Percentiles rank a stretch among this genome's conserved stretches.
These are phyloP conservation scores for Pristionchus maxplancki DNA, from an alignment of 2,888 invertebrate species.

Conservation along the genomic window DNA sequence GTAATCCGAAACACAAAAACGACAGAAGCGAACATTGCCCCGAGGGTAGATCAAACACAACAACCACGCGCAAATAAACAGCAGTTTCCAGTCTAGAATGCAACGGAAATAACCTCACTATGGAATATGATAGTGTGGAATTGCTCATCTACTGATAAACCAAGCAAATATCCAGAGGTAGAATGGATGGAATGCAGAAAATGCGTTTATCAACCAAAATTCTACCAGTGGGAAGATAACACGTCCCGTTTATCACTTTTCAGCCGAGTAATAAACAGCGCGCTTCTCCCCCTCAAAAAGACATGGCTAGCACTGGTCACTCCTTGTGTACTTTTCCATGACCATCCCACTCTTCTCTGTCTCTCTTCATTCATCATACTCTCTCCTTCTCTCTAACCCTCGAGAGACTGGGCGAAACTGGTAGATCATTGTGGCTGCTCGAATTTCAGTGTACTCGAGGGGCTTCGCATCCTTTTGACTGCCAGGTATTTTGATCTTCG, in stretches of 20 bases:
- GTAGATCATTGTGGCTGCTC: background rate
- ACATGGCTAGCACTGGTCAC: slow-evolving; percentile 33
- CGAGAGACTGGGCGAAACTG: background rate
- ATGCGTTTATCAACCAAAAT: too few relatives aligned
- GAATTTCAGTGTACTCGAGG: slow-evolving; percentile 37
- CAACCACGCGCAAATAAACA: background rate
- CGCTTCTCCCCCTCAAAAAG: slow-evolving; percentile 27
- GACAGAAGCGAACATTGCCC: background rate
- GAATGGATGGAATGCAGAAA: too few relatives aligned
- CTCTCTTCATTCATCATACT: background rate
- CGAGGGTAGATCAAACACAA: slow-evolving; percentile 8
- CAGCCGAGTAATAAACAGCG: background rate
- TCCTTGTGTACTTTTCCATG: slow-evolving; percentile 33
- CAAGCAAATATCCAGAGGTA: too few relatives aligned
- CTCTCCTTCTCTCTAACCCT: background rate
- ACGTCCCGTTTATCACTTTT: too few relatives aligned
- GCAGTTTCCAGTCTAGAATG: background rate
- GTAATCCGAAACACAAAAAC: slow-evolving; percentile 37
- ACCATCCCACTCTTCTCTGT: background rate
- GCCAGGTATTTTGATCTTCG: slow-evolving; percentile 15
- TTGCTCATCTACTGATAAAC: too few relatives aligned
- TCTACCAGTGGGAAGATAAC: too few relatives aligned
- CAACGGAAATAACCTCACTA: background rate
- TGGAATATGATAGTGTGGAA: too few relatives aligned
- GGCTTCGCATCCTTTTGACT: background rate